Conservation (phyloP, 92 coral and sea anemone genomes). For the Heteractis magnifica region DNA sequence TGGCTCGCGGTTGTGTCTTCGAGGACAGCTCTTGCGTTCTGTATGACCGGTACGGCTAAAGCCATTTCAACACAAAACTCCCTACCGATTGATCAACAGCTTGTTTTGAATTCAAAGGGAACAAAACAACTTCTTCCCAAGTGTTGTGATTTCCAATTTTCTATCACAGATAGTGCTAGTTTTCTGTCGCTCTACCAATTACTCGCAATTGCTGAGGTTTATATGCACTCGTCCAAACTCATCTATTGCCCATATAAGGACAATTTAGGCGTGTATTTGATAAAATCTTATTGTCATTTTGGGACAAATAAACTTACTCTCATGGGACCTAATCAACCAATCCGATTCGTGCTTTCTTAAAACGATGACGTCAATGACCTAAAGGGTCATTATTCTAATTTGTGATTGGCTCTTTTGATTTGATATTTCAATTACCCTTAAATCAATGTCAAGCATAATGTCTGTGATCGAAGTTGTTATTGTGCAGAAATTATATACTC, state of each 20-base stretch:
- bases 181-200: constrained; percentile 14
- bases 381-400: constrained; percentile 19
- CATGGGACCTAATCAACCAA: constrained; percentile 67
- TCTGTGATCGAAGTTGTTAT: constrained; percentile 17
- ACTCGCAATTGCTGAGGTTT: background rate
- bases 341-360: constrained; percentile 34
- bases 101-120: background rate
- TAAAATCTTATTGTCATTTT: constrained; percentile 62
- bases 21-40: constrained; percentile 73
- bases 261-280: constrained; percentile 68
- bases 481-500: constrained; percentile 31
- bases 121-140: constrained; percentile 3
- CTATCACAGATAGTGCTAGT: background rate
- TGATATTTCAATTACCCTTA: background rate
- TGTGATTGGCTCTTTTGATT: constrained; percentile 51
- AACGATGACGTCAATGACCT: constrained; percentile 69
- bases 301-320: constrained; percentile 49
- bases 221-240: constrained; percentile 32
- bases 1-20: constrained; percentile 50
- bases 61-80: constrained; percentile 60
- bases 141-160: constrained; percentile 11
- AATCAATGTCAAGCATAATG: constrained; percentile 1
- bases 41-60: constrained; percentile 84
- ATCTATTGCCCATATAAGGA: constrained; percentile 69
- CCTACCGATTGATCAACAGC: constrained; percentile 18